phyloP scores from a whole-genome alignment of 2,797 vertebrate genomes.

The Discoglossus pictus region DNA sequence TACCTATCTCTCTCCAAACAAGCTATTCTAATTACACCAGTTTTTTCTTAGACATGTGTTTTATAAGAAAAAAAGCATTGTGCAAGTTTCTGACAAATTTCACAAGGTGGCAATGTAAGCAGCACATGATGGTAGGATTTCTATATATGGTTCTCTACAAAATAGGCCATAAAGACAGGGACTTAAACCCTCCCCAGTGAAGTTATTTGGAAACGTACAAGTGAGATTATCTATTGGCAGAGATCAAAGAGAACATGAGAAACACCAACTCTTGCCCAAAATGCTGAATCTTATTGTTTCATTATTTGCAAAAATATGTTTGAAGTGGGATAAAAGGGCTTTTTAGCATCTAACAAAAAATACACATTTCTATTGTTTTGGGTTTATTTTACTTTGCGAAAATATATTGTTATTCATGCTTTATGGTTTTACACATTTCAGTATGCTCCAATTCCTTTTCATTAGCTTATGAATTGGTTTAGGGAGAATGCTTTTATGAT shows the following conservation, averaged over 20 bases:
- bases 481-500: too few species aligned
- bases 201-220: slow-evolving; percentile 36
- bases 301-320: slow-evolving; percentile 5
- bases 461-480: too few species aligned
- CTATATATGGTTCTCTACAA: slow-evolving; percentile 12
- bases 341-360: not conserved
- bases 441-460: too few species aligned
- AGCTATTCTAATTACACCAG: too few species aligned
- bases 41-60: too few species aligned
- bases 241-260: slow-evolving; percentile 38
- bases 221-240: slow-evolving; percentile 31
- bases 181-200: slow-evolving; percentile 22
- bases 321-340: slow-evolving; percentile 15
- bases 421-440: too few species aligned
- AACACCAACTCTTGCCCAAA: slow-evolving; percentile 16
- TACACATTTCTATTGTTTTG: not conserved
- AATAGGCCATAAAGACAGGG: slow-evolving; percentile 34
- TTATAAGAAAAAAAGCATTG: too few species aligned
- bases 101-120: slow-evolving; percentile 19
- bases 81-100: not conserved
- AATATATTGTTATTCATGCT: too few species aligned
- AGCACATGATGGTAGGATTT: slow-evolving; percentile 1
- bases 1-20: too few species aligned
- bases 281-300: slow-evolving; percentile 28
- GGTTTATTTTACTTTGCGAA: too few species aligned